phyloP scores from a whole-genome alignment of 2,888 invertebrate genomes.

The Coenonympha glycerion region DNA sequence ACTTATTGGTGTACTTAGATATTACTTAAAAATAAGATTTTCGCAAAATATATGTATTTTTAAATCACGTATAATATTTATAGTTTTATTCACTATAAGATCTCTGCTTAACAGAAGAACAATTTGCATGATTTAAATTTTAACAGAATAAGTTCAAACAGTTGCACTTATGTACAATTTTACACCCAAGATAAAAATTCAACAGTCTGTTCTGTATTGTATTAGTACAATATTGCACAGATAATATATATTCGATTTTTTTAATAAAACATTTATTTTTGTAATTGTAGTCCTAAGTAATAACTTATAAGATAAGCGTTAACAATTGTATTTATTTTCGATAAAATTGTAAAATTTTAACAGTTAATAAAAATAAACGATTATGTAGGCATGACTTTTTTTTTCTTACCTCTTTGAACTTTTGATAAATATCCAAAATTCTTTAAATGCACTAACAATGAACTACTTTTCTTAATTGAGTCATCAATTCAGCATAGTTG shows the following conservation, averaged over 20 bases:
- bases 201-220: too few relatives aligned
- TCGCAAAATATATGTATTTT: too few relatives aligned
- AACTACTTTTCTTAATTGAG: too few relatives aligned
- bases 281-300: background rate
- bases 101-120: too few relatives aligned
- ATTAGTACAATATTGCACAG: background rate
- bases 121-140: too few relatives aligned
- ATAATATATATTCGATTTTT: background rate
- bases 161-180: too few relatives aligned
- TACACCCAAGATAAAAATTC: too few relatives aligned
- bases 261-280: background rate
- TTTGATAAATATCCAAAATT: background rate
- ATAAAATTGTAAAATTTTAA: conserved; percentile 18
- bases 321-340: conserved; percentile 24
- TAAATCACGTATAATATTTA: too few relatives aligned
- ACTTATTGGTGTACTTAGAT: background rate
- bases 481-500: too few relatives aligned
- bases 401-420: background rate
- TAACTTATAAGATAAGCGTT: conserved; percentile 15
- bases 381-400: background rate
- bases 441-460: background rate
- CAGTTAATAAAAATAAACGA: conserved; percentile 15
- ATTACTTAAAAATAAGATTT: too few relatives aligned
- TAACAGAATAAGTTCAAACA: too few relatives aligned
- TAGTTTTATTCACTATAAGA: too few relatives aligned